Evolutionary conservation across 2,113 vertebrate species (phyloP).

Genomic region (Lanius ludovicianus): DNA sequence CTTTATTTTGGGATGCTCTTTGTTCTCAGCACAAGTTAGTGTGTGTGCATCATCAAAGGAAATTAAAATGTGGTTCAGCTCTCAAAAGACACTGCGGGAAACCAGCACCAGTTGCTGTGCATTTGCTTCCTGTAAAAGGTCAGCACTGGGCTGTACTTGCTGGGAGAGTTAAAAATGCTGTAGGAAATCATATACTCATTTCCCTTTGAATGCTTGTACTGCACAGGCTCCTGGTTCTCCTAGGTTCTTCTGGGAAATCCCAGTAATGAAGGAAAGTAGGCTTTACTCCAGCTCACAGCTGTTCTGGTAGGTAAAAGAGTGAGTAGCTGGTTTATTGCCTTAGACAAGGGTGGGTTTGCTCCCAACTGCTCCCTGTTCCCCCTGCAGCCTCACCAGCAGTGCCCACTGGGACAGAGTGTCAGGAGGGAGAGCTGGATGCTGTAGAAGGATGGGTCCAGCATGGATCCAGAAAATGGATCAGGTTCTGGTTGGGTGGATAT

Average conservation of each 20-base stretch:
- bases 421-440: neutral
- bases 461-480: neutral
- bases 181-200: neutral
- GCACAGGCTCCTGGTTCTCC: neutral
- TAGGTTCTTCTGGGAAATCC: neutral
- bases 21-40: neutral
- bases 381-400: neutral
- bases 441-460: neutral
- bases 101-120: neutral
- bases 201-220: neutral
- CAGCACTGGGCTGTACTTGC: neutral
- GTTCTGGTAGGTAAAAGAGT: neutral
- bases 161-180: neutral
- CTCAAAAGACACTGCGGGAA: neutral
- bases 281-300: neutral
- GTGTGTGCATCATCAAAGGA: neutral
- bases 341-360: neutral
- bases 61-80: neutral
- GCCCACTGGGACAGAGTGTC: neutral
- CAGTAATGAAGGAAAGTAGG: neutral
- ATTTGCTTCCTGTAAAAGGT: neutral
- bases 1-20: neutral
- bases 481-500: neutral
- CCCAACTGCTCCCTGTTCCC: neutral
- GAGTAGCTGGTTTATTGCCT: neutral